These are phyloP conservation scores for Argentina silus DNA, from an alignment of 2,797 vertebrate genomes.

Conservation along the genomic window DNA sequence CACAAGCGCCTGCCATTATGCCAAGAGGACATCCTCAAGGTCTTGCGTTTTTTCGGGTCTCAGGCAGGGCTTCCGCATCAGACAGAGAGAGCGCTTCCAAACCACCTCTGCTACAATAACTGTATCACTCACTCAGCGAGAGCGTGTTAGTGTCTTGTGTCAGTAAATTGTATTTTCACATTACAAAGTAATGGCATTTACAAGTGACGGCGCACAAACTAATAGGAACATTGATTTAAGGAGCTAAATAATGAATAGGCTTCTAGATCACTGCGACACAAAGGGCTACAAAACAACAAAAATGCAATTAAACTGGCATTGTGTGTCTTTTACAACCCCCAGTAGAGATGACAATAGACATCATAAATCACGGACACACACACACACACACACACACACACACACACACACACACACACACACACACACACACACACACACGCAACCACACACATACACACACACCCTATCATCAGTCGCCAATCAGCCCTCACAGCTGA, in stretches of 20 bases:
- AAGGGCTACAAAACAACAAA: constrained; percentile 61
- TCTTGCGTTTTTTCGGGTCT: no score
- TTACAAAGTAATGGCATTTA: not conserved
- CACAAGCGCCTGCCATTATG: no score
- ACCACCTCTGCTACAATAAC: no score
- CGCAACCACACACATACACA: constrained; percentile 59
- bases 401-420: constrained; percentile 62
- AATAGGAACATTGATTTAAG: not conserved
- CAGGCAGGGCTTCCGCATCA: no score
- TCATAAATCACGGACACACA: constrained; percentile 70
- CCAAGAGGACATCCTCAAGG: no score
- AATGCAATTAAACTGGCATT: constrained; percentile 72
- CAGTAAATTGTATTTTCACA: no score
- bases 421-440: constrained; percentile 62
- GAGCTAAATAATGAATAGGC: not conserved
- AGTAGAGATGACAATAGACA: constrained; percentile 62
- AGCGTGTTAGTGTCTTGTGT: no score
- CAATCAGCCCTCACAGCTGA: constrained; percentile 74
- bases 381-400: constrained; percentile 64
- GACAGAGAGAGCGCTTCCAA: no score
- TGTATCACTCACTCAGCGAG: no score
- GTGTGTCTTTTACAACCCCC: constrained; percentile 73
- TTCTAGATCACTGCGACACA: not conserved
- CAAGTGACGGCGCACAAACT: not conserved
- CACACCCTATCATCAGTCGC: constrained; percentile 65